These are phyloP conservation scores for Genyomyrus donnyi DNA, from an alignment of 2,113 vertebrate genomes.

Conservation along the genomic window DNA sequence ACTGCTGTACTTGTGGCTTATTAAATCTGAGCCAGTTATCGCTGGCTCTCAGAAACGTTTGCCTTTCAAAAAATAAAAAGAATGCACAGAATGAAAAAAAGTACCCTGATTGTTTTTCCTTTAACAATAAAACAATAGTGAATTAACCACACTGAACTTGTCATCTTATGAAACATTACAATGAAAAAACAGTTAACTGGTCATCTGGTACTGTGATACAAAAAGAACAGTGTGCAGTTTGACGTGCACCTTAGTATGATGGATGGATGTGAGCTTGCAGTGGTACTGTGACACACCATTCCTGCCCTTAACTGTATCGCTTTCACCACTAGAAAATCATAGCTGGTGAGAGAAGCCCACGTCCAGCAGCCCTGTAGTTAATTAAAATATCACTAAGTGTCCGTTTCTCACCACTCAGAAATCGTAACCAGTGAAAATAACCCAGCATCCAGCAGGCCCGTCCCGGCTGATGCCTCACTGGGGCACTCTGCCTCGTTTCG, in stretches of 20 bases:
- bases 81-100: conserved; percentile 2
- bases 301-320: background rate
- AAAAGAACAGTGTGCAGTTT: background rate
- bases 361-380: background rate
- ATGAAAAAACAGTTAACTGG: background rate
- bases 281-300: background rate
- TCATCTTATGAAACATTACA: background rate
- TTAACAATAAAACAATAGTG: background rate
- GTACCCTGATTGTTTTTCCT: conserved; percentile 25
- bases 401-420: background rate
- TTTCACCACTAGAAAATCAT: background rate
- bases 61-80: background rate
- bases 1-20: background rate
- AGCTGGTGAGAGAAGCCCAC: background rate
- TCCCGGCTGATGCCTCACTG: background rate
- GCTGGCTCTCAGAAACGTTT: background rate
- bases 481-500: background rate
- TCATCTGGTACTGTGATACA: background rate
- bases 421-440: background rate
- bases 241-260: background rate
- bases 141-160: background rate
- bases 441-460: background rate
- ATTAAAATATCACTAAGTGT: background rate
- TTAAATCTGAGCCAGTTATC: background rate
- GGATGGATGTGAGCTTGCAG: background rate